A percentile compares a stretch with the other conserved stretches of the same genome.
These are phyloP conservation scores for Glyptemys insculpta DNA, from an alignment of 2,797 vertebrate species.

Conservation along the genomic window DNA sequence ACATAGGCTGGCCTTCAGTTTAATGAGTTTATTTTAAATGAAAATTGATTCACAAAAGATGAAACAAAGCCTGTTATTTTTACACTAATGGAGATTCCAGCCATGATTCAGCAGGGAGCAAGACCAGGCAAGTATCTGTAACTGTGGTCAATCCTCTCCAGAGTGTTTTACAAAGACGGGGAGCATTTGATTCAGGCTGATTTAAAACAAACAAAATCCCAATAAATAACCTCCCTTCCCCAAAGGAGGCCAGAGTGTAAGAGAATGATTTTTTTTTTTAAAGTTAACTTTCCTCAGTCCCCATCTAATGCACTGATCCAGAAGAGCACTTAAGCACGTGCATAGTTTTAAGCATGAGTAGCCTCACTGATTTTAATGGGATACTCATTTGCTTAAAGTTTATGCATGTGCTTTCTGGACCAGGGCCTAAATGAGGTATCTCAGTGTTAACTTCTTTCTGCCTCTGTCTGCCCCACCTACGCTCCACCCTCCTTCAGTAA, in stretches of 20 bases:
- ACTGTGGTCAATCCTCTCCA: neutral
- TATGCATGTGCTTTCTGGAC: neutral
- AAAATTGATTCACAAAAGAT: constrained; percentile 14
- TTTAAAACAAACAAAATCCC: neutral
- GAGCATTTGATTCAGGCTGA: neutral
- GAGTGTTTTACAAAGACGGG: constrained; percentile 25
- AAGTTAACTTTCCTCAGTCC: neutral
- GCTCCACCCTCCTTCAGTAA: neutral
- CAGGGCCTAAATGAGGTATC: neutral
- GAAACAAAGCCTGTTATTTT: constrained; percentile 30
- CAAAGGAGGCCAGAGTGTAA: neutral
- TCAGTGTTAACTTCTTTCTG: neutral
- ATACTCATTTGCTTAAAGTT: neutral
- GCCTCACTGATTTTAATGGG: neutral
- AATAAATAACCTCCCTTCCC: neutral
- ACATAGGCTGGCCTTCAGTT: neutral
- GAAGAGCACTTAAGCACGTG: neutral
- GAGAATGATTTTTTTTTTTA: neutral
- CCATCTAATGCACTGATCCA: neutral
- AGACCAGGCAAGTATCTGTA: constrained; percentile 12
- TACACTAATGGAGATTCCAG: constrained; percentile 43
- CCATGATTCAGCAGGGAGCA: constrained; percentile 37
- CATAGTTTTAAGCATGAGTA: neutral
- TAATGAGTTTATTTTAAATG: constrained; percentile 51
- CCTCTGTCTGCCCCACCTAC: neutral